phyloP scores from a whole-genome alignment of 2,888 invertebrate species.

The Torymus aiolomorphi region DNA sequence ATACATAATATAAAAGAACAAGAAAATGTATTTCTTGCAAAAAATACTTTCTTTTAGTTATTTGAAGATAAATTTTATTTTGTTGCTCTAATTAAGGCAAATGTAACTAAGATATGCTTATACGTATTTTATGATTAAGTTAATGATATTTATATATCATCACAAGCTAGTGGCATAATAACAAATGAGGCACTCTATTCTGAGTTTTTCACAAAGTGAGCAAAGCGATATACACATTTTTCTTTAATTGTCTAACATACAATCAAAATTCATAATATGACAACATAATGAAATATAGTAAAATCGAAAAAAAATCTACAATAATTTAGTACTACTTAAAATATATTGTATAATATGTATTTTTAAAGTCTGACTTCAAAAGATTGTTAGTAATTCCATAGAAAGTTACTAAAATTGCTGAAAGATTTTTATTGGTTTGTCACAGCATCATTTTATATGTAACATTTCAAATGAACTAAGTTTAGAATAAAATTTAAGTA shows the following conservation, averaged over 20 bases:
- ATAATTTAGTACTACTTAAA: constrained; percentile 62
- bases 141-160: constrained; percentile 53
- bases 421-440: constrained; percentile 16
- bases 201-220: constrained; percentile 59
- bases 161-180: constrained; percentile 68
- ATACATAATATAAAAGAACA: too few species aligned
- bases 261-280: constrained; percentile 21
- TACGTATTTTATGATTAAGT: constrained; percentile 6
- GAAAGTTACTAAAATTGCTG: constrained; percentile 28
- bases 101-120: constrained; percentile 17
- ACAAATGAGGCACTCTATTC: constrained; percentile 67
- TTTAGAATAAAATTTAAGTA: neutral
- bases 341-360: constrained; percentile 34
- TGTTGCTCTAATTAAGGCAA: constrained; percentile 18
- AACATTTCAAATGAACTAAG: too few species aligned
- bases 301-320: constrained; percentile 24
- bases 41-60: too few species aligned
- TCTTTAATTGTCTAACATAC: constrained; percentile 15
- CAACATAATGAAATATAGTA: constrained; percentile 30
- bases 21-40: too few species aligned
- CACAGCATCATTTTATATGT: constrained; percentile 20
- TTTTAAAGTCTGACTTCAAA: constrained; percentile 2
- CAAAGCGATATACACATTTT: constrained; percentile 55
- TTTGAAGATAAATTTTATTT: too few species aligned
- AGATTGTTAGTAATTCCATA: constrained; percentile 2